phyloP scores from a whole-genome alignment of 2,797 vertebrate species.

The Mormyrops attenuatus region DNA sequence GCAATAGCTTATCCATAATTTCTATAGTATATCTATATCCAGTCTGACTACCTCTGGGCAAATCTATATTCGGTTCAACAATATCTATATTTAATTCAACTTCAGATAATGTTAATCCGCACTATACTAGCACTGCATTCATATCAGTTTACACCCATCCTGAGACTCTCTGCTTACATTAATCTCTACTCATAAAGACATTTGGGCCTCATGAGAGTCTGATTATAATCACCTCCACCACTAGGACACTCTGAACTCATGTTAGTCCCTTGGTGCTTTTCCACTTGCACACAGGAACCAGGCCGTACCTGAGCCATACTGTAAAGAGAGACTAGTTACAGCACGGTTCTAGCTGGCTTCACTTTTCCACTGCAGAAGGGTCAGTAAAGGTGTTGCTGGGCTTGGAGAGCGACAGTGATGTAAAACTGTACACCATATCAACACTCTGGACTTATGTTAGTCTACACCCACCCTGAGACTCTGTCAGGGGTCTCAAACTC shows the following conservation, averaged over 20 bases:
- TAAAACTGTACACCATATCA: background rate
- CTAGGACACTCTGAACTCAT: background rate
- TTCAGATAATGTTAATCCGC: background rate
- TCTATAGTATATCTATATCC: background rate
- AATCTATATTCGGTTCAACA: background rate
- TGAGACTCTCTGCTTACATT: background rate
- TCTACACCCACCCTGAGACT: background rate
- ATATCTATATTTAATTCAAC: background rate
- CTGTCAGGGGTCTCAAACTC: background rate
- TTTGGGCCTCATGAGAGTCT: background rate
- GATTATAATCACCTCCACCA: background rate
- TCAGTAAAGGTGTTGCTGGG: background rate
- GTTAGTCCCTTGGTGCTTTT: background rate
- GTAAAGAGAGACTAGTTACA: background rate
- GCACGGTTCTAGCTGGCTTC: background rate
- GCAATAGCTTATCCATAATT: background rate
- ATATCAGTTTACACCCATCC: background rate
- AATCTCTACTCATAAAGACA: background rate
- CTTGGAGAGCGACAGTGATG: background rate
- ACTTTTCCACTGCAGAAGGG: background rate
- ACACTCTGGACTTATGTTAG: background rate
- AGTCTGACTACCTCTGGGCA: background rate
- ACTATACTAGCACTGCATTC: background rate
- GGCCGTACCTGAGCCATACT: background rate
- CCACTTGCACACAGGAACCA: background rate